phyloP scores from a whole-genome alignment of 2,113 vertebrate species.

The Trinectes maculatus region DNA sequence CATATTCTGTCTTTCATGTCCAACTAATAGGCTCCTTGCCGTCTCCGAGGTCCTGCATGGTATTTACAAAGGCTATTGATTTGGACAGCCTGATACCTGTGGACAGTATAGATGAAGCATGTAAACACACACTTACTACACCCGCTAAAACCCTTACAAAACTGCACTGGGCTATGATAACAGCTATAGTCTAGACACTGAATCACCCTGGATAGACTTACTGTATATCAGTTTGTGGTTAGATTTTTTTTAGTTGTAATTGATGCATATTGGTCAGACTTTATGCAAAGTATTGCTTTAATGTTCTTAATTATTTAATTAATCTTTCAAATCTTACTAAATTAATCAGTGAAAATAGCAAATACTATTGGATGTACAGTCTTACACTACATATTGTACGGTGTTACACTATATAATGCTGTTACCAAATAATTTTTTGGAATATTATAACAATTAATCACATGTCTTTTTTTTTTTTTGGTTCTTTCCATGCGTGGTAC shows the following conservation, averaged over 20 bases:
- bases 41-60: constrained; percentile 48
- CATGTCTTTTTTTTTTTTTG: too few relatives aligned
- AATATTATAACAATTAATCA: too few relatives aligned
- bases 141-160: constrained; percentile 13
- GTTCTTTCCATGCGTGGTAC: too few relatives aligned
- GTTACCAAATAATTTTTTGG: too few relatives aligned
- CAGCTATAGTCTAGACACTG: neutral
- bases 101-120: constrained; percentile 38
- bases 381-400: too few relatives aligned
- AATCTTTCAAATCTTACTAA: neutral
- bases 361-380: neutral
- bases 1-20: constrained; percentile 60
- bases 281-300: neutral
- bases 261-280: constrained; percentile 1
- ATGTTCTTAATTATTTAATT: neutral
- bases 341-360: neutral
- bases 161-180: constrained; percentile 16
- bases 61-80: constrained; percentile 63
- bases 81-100: constrained; percentile 59
- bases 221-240: neutral
- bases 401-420: too few relatives aligned
- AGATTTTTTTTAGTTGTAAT: neutral
- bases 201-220: neutral
- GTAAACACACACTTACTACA: constrained; percentile 8
- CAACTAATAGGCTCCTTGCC: constrained; percentile 51